Evolutionary conservation across 2,888 invertebrate genomes (phyloP), one percentile per base, ranked within the genome.

Genomic region (Drosophila multiciliata): DNA sequence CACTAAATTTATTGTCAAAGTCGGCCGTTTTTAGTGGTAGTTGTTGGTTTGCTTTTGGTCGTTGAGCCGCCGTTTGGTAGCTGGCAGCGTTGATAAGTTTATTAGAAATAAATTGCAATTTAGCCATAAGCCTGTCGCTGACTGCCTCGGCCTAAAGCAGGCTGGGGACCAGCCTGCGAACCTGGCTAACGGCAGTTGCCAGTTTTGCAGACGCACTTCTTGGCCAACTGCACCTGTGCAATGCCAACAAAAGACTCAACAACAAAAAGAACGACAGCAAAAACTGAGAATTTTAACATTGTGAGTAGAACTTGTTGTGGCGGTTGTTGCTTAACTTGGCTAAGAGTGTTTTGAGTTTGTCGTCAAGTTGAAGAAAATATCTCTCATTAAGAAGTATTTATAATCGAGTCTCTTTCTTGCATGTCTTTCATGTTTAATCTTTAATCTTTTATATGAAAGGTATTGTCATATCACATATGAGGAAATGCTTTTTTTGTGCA

Each of bases 81-180:
- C 90, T 72, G 75, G 70, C 73, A 69, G 87, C 84, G 87, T 82
- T 89, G 87, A 87, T 87, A 87, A 90, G 87, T 87, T 87, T 87
- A 87, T 87, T 90, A 89, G 90, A 87, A 75, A 87, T 87, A 90
- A 87, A 87, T 87, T 87, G 87, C 87, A 89, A 90, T 86, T 90
- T 90, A 78, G 90, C 80, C 61, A 35, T 52, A 63, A 58, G 65
- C 63, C 53, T 66, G 63, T 53, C 63, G 55, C 71, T 55, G 62
- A 20, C 59, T 49, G 36, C n/a, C 1, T 23, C 45, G 15, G 40
- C 48, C 40, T 2, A 11, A 17, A 9, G 26, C 48, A 42, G 35
- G 36, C 29, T 32, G 20, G 40, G 29, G 50, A 12, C 52, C 48
- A 53, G 52, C 35, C n/a, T n/a, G 20, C 23, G 35, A 42, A 11